Base-by-base conservation (phyloP, 2,113 vertebrate genomes). In the Mus spicilegus region DNA sequence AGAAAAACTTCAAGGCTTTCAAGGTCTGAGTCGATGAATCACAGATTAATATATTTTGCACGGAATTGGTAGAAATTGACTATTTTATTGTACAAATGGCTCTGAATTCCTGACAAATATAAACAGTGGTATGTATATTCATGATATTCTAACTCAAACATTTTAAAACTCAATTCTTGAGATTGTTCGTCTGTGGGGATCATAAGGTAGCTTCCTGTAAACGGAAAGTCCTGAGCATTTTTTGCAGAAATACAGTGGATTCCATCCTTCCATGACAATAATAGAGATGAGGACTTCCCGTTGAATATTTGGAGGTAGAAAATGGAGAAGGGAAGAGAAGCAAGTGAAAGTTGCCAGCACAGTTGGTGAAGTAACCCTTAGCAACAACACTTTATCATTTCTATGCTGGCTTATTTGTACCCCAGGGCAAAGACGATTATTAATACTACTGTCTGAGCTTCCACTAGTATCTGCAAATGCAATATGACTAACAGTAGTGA, bases 301-400 rank as follows among this genome's bases (percentile, higher is more conserved):
- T 49, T 78, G 95, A 42, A 96, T 85, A 93, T 54, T 73, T 65
- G 67, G 67, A 46, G 20, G 61, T 73, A 96, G 94, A 81, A 92
- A 98, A 97, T 93, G 63, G 33, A 96, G 84, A 97, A 95, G 1
- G 7, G 4, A 93, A 54, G 75, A 82, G 92, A 87, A 91, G 17
- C 39, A 54, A 46, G 61, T 28, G 9, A 42, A 56, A 10, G 1
- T 39, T 91, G 56, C 8, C 33, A 70, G 65, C 89, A 8, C 28
- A 84, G 8, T 42, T 30, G 93, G 22, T 87, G 33, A 87, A 78
- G 11, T 51, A 30, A 54, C 16, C 96, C 80, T 82, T n/a, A 80
- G 80, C 42, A 84, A 12, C 2, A 33, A n/a, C 85, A 4, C 7
- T n/a, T 96, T 65, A 88, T 33, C 14, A 24, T n/a, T 63, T 0